These are phyloP conservation scores for Drosophila equinoxialis DNA, from an alignment of 1,140 invertebrate genomes.

Conservation along the genomic window DNA sequence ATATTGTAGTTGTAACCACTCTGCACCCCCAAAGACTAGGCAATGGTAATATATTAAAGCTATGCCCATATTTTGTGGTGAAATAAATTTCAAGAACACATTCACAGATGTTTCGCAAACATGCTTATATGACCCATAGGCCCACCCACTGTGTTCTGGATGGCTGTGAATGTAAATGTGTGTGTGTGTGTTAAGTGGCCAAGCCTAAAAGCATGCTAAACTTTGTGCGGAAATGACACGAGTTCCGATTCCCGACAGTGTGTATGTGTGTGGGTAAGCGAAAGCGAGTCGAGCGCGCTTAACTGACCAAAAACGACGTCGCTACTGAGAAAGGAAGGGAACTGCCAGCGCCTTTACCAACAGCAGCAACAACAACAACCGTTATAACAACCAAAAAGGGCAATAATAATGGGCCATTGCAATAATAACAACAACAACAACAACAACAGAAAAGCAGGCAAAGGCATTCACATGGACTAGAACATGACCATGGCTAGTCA, in stretches of 20 bases:
- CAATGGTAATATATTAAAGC: constrained; percentile 6
- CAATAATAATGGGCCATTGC: constrained; percentile 35
- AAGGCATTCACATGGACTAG: constrained; percentile 3
- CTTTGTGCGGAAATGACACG: constrained; percentile 76
- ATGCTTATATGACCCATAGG: constrained; percentile 32
- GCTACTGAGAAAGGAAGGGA: not conserved
- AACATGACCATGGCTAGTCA: constrained; percentile 17
- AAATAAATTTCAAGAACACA: constrained; percentile 48
- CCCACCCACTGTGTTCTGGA: constrained; percentile 11
- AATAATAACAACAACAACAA: constrained; percentile 34
- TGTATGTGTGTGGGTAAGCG: not conserved
- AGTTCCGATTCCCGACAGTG: constrained; percentile 63
- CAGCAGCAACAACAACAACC: constrained; percentile 13
- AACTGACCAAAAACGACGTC: constrained; percentile 21
- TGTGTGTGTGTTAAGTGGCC: constrained; percentile 60
- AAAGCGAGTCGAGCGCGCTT: constrained; percentile 41
- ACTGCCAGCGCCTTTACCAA: not conserved
- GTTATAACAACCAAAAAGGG: constrained; percentile 29
- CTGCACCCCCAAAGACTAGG: not conserved
- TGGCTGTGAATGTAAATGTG: too few species aligned
- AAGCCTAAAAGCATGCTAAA: constrained; percentile 75
- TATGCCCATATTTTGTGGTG: constrained; percentile 18
- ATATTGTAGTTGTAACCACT: not conserved
- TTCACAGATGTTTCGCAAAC: constrained; percentile 40
- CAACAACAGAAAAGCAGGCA: constrained; percentile 12